Evolutionary conservation across 2,113 vertebrate genomes (phyloP).

Genomic region (Proterorhinus semilunaris): DNA sequence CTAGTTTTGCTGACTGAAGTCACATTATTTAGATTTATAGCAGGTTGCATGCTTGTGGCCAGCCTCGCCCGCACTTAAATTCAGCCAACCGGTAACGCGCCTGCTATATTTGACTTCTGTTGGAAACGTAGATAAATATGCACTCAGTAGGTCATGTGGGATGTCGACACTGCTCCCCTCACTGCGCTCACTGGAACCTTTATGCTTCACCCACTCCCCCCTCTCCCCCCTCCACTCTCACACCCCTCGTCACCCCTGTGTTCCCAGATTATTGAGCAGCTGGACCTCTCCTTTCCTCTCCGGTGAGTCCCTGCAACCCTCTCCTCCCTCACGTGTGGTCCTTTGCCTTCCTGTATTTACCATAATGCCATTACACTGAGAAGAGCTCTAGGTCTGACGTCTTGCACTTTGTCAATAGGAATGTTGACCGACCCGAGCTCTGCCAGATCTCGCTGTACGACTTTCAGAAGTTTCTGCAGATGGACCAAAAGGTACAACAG

Average conservation of each 20-base stretch:
- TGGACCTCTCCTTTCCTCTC: conserved; percentile 85
- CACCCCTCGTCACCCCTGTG: conserved; percentile 30
- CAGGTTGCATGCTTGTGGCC: background rate
- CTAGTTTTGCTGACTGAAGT: background rate
- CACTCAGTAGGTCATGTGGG: background rate
- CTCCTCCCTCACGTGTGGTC: conserved; percentile 22
- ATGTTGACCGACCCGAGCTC: conserved; percentile 82
- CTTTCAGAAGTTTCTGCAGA: conserved; percentile 87
- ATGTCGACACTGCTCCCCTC: conserved; percentile 17
- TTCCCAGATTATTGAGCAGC: conserved; percentile 84
- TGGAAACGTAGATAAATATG: background rate
- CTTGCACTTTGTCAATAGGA: conserved; percentile 65
- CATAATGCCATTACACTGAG: background rate
- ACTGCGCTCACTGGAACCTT: conserved; percentile 39
- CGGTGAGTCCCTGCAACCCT: conserved; percentile 74
- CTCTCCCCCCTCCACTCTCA: conserved; percentile 24
- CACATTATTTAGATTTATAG: background rate
- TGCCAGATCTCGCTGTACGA: conserved; percentile 86
- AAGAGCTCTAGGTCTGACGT: background rate
- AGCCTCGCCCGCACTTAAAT: background rate
- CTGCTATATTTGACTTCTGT: background rate
- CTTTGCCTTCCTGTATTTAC: background rate
- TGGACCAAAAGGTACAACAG: conserved; percentile 83
- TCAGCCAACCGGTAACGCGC: background rate
- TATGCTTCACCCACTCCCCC: conserved; percentile 45